Conservation (phyloP, 1,140 invertebrate genomes). For the Oncopeltus fasciatus region DNA sequence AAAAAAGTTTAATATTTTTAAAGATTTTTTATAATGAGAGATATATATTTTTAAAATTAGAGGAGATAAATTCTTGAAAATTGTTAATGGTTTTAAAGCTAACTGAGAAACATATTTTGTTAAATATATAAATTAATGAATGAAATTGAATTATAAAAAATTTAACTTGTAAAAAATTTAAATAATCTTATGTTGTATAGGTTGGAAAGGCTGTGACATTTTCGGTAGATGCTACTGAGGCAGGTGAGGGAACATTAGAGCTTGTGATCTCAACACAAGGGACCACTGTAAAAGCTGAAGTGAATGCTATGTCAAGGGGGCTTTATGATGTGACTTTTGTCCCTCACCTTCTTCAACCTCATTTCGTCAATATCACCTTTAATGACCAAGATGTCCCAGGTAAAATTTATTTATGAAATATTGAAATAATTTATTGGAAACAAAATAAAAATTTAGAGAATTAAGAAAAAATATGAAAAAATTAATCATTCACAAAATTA, state of each 20-base stretch:
- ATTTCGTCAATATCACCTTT: constrained; percentile 92
- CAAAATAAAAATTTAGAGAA: too few relatives aligned
- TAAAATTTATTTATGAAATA: too few relatives aligned
- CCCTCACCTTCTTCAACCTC: constrained; percentile 73
- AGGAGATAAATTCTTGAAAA: neutral
- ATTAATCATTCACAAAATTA: too few relatives aligned
- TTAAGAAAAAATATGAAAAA: too few relatives aligned
- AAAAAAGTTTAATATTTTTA: too few relatives aligned
- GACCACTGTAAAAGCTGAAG: constrained; percentile 73
- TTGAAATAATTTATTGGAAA: neutral
- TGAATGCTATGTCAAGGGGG: constrained; percentile 76
- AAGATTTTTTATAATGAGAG: too few relatives aligned
- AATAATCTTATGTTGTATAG: constrained; percentile 19
- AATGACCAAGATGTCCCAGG: constrained; percentile 83
- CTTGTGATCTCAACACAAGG: constrained; percentile 83
- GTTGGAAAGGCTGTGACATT: constrained; percentile 76
- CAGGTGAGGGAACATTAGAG: constrained; percentile 89
- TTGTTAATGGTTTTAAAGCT: too few relatives aligned
- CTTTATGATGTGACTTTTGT: constrained; percentile 94
- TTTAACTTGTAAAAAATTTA: neutral
- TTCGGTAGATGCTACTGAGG: constrained; percentile 86
- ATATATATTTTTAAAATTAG: too few relatives aligned
- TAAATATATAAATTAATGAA: too few relatives aligned
- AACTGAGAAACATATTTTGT: too few relatives aligned
- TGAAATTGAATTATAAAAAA: neutral